These are phyloP conservation scores for Chrysogorgia sp. DNA, from an alignment of 92 coral and sea anemone species.

Conservation along the genomic window DNA sequence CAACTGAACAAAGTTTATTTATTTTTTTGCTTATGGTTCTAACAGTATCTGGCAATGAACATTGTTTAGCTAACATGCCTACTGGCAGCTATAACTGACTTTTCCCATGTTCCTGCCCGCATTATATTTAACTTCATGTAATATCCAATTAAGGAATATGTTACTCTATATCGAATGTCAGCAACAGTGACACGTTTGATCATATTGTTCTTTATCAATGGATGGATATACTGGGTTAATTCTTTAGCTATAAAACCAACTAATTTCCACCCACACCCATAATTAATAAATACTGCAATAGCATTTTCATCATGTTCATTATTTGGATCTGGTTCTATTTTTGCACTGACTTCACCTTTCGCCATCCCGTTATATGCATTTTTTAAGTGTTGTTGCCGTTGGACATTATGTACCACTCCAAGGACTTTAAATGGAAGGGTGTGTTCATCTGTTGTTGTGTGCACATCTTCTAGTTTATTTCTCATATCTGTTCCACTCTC, in stretches of 20 bases:
- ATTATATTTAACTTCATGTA: slow-evolving; percentile 32
- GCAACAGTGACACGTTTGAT: slow-evolving; percentile 3
- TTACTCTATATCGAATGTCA: slow-evolving; percentile 20
- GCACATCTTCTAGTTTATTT: slow-evolving; percentile 19
- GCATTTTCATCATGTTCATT: slow-evolving; percentile 55
- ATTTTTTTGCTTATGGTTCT: too few species aligned
- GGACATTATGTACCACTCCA: slow-evolving; percentile 48
- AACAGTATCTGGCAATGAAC: too few species aligned
- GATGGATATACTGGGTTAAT: slow-evolving; percentile 36
- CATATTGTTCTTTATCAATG: neutral
- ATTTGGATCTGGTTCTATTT: slow-evolving; percentile 32
- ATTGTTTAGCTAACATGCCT: slow-evolving; percentile 5
- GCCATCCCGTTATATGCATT: slow-evolving; percentile 3
- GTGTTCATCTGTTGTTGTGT: slow-evolving; percentile 22
- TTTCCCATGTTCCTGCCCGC: slow-evolving; percentile 38
- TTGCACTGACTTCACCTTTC: neutral
- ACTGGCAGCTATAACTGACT: slow-evolving; percentile 12
- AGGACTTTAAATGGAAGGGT: slow-evolving; percentile 48
- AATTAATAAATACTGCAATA: slow-evolving; percentile 33
- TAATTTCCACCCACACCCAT: slow-evolving; percentile 16
- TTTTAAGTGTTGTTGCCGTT: slow-evolving; percentile 23
- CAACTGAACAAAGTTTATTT: too few species aligned
- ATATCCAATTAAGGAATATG: slow-evolving; percentile 32
- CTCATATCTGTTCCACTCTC: slow-evolving; percentile 11
- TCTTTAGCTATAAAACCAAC: slow-evolving; percentile 53